Evolutionary conservation across 2,797 vertebrate species (phyloP).

Genomic region (Sarcoramphus papa): DNA sequence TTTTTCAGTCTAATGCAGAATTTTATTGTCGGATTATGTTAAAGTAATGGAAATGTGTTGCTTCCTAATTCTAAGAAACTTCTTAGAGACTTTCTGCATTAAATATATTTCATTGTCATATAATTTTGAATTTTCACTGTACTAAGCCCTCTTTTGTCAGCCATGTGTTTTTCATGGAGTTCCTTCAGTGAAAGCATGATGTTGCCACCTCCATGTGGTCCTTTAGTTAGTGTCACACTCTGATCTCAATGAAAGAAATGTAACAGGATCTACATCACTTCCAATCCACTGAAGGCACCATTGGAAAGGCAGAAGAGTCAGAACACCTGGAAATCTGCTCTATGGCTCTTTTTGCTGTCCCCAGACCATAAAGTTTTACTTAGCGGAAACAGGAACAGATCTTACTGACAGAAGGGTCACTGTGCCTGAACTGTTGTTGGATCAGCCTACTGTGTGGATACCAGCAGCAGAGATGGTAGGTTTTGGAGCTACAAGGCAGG

Average conservation of each 20-base stretch:
- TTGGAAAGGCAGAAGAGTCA: background rate
- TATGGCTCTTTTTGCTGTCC: background rate
- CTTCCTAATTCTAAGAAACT: background rate
- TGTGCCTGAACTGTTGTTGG: background rate
- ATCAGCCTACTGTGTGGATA: background rate
- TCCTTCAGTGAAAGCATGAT: background rate
- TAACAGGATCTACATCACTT: background rate
- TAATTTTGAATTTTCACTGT: background rate
- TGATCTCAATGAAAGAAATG: background rate
- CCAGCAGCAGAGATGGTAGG: background rate
- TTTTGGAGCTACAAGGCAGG: background rate
- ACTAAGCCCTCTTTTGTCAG: background rate
- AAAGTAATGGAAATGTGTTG: background rate
- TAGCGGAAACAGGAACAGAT: background rate
- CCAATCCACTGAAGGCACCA: background rate
- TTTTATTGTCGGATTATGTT: background rate
- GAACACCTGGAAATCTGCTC: background rate
- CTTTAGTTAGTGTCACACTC: background rate
- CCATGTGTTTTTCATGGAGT: background rate
- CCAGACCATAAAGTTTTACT: background rate
- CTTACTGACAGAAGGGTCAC: background rate
- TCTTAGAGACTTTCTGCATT: background rate
- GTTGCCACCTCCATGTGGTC: background rate
- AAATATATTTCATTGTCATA: background rate
- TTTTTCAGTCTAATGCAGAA: background rate